These are phyloP conservation scores for Seira musarum DNA, from an alignment of 2,888 invertebrate genomes.

Conservation along the genomic window DNA sequence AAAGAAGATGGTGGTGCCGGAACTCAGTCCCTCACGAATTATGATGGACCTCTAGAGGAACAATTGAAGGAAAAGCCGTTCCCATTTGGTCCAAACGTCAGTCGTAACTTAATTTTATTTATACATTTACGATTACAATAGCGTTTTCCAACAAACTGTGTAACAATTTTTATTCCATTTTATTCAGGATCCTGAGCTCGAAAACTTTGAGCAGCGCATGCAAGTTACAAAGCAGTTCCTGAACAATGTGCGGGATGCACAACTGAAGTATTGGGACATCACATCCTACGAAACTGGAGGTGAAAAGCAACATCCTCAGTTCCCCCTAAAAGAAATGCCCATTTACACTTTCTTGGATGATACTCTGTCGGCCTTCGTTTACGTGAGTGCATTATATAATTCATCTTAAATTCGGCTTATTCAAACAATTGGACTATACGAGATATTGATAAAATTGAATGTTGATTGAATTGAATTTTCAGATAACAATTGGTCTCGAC, in stretches of 20 bases:
- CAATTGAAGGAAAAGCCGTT: slow-evolving; percentile 62
- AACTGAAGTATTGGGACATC: slow-evolving; percentile 71
- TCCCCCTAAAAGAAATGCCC: slow-evolving; percentile 79
- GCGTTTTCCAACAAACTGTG: background rate
- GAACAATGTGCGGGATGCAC: slow-evolving; percentile 51
- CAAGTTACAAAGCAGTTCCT: slow-evolving; percentile 63
- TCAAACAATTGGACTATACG: background rate
- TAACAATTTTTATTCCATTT: slow-evolving; percentile 26
- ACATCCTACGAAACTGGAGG: slow-evolving; percentile 74
- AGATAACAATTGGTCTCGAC: slow-evolving; percentile 84
- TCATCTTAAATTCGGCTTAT: too few species aligned
- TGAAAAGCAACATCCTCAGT: slow-evolving; percentile 74
- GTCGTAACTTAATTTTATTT: slow-evolving; percentile 10
- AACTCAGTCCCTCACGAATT: background rate
- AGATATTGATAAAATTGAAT: background rate
- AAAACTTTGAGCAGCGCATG: slow-evolving; percentile 62
- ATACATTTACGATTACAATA: background rate
- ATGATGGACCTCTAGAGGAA: slow-evolving; percentile 64
- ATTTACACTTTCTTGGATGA: slow-evolving; percentile 85
- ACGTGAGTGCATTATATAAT: slow-evolving; percentile 77
- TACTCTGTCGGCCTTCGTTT: slow-evolving; percentile 86
- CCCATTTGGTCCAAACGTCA: slow-evolving; percentile 65
- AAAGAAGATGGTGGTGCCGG: slow-evolving; percentile 29
- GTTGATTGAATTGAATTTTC: too few species aligned
- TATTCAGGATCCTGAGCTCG: slow-evolving; percentile 58